Base-by-base conservation (phyloP, 2,888 invertebrate species). In the Hipparchia semele region DNA sequence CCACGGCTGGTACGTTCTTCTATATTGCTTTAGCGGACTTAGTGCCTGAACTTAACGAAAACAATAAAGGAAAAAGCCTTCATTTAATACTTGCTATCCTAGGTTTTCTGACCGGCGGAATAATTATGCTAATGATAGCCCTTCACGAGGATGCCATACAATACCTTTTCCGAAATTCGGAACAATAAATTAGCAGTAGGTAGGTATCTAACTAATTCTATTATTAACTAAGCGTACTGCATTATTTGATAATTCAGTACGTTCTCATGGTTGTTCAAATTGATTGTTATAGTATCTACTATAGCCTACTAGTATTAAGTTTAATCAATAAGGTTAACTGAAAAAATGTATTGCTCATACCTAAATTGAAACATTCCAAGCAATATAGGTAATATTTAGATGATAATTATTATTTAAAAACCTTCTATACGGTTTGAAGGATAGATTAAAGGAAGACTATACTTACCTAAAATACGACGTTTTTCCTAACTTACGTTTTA, bases 1-100 rank as follows among this genome's bases (percentile, higher is more conserved):
- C 95, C 9, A 97, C 97, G 2, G 97, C 96, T 6, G 97, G 97
- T 2, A 96, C 97, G 71, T 97, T 97, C 86, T 92, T 97, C 13
- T 97, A 97, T 83, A 97, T 97, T 75, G 96, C 97, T 4, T 93
- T 97, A 70, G 97, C 97, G 0, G 97, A 97, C 89, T 94, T 97
- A 92, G 96, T 97, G 72, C 95, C 95, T 6, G 95, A 95, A 87
- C 92, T 95, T 85, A 94, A 94, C 82, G 89, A 90, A 76, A 94
- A 94, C 81, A 91, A 94, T 80, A 89, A 94, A 78, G 91, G 92
- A 2, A 94, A 94, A 81, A 87, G 94, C 72, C 86, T 94, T 68
- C 93, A 94, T 76, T 92, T 96, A 76, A 76, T 96, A 13, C 89
- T 97, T 70, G 96, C 97, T 80, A 88, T 96, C 39, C 78, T 94